Conservation (phyloP, 1,140 invertebrate species). For the Bombyx mandarina region DNA sequence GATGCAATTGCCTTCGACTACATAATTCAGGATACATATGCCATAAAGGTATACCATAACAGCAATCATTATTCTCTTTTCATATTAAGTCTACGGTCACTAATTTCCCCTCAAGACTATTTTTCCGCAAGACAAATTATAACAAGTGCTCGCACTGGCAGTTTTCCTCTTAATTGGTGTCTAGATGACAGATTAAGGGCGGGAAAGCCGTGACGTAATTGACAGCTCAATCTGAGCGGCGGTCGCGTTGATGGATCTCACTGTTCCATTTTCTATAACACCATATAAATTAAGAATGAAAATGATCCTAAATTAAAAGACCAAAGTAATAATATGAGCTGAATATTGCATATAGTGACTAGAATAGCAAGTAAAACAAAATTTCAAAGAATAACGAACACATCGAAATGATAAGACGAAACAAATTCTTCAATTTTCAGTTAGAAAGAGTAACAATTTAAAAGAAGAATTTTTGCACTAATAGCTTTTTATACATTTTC, state of each 20-base stretch:
- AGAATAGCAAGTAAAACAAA: slow-evolving; percentile 18
- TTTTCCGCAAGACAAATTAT: slow-evolving; percentile 48
- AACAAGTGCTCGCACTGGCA: slow-evolving; percentile 32
- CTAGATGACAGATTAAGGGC: slow-evolving; percentile 61
- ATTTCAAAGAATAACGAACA: not conserved
- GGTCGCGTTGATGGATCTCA: slow-evolving; percentile 42
- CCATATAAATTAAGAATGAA: too few species aligned
- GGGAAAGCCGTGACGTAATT: slow-evolving; percentile 56
- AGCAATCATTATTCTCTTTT: too few species aligned
- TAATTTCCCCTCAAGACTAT: slow-evolving; percentile 1
- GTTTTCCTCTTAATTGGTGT: slow-evolving; percentile 58
- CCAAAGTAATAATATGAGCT: not conserved
- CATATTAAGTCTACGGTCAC: too few species aligned
- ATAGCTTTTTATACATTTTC: too few species aligned
- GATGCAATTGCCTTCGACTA: too few species aligned
- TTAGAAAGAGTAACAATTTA: too few species aligned
- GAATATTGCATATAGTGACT: slow-evolving; percentile 14
- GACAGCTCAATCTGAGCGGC: slow-evolving; percentile 56
- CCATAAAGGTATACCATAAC: too few species aligned
- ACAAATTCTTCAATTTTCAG: too few species aligned
- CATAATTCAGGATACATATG: too few species aligned
- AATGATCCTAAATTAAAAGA: not conserved
- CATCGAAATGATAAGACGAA: too few species aligned
- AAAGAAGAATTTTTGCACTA: too few species aligned
- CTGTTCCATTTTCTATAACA: too few species aligned